Evolutionary conservation across 2,113 vertebrate genomes (phyloP), one percentile per base, ranked within the genome.

Genomic region (Aptenodytes forsteri): DNA sequence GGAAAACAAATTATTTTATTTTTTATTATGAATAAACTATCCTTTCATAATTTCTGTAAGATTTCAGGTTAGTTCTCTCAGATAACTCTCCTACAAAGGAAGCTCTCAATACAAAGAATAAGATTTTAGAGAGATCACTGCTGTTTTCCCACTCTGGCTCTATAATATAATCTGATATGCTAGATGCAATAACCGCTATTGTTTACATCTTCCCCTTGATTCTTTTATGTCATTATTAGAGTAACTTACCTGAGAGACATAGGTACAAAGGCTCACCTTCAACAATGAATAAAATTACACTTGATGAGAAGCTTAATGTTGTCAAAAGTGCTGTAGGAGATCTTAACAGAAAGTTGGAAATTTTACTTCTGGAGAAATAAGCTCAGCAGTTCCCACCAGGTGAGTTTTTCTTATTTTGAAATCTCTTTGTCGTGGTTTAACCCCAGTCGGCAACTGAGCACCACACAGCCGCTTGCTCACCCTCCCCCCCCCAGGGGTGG

Each of bases 271-370:
- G 49, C 20, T 67, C 44, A 34, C 20, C 32, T 73, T 49, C 79
- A 64, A 55, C 30, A 81, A 12, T 18, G 15, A 34, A 58, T 78
- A 82, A 94, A 95, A 84, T 83, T 75, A 47, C 47, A 13, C 76
- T 96, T 44, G 47, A 71, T 69, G 56, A 73, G 50, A 97, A 97
- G 86, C 88, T 97, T 61, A 62, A 34, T 76, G 59, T 67, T 56
- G 65, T 97, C 95, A 86, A 81, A 66, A 81, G 18, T 22, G 85
- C 93, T 22, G 92, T 98, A 21, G 75, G 97, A 97, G 87, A 89
- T 72, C 97, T 98, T 64, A 97, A 76, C 81, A 86, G 77, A 81
- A 97, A 95, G 54, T 14, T 98, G 89, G 87, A 94, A 89, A 50
- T 61, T 22, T 40, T 97, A 67, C 40, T 77, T 8, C 44, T 89